phyloP scores from a whole-genome alignment of 2,113 vertebrate species.

The Ictalurus punctatus region DNA sequence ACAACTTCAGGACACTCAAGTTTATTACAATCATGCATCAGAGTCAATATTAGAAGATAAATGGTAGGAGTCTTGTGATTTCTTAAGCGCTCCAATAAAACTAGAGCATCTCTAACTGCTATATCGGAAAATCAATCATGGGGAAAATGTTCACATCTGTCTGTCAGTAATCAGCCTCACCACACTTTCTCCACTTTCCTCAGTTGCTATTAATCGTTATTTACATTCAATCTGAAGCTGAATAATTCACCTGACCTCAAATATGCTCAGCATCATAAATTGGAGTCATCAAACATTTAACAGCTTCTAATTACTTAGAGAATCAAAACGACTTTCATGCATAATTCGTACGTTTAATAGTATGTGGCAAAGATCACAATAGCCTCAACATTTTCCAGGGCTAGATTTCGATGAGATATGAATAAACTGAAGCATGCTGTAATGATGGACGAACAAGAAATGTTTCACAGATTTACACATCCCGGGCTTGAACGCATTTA shows the following conservation, averaged over 20 bases:
- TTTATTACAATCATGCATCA: background rate
- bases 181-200: background rate
- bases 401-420: background rate
- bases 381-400: background rate
- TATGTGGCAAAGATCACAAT: background rate
- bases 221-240: background rate
- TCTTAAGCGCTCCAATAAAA: background rate
- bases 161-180: background rate
- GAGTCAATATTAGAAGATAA: background rate
- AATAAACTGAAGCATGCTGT: background rate
- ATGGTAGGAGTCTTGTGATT: background rate
- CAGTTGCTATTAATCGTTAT: background rate
- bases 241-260: background rate
- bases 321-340: background rate
- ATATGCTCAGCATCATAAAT: constrained; percentile 1
- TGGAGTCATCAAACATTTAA: background rate
- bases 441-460: background rate
- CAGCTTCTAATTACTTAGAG: constrained; percentile 7
- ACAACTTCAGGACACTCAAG: background rate
- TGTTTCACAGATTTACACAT: background rate
- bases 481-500: background rate
- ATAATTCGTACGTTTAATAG: background rate
- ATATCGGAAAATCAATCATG: constrained; percentile 5
- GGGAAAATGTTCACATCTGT: background rate
- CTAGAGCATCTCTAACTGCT: background rate